These are phyloP conservation scores for Etheostoma spectabile DNA, from an alignment of 2,113 vertebrate genomes.

Conservation along the genomic window DNA sequence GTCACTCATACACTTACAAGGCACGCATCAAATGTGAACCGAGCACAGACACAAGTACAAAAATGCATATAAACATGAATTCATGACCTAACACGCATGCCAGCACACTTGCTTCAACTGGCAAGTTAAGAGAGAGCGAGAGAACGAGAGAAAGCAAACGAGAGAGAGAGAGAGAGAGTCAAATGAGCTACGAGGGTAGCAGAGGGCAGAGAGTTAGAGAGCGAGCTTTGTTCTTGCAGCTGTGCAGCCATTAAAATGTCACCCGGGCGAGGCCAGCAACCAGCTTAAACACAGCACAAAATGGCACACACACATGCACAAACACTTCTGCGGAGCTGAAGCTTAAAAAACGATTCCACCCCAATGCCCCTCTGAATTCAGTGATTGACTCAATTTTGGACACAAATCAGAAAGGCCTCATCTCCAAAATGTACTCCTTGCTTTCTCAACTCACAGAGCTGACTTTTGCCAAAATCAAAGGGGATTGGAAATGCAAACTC, in stretches of 20 bases:
- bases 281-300: neutral
- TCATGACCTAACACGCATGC: conserved; percentile 8
- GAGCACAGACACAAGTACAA: conserved; percentile 3
- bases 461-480: too few species aligned
- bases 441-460: too few species aligned
- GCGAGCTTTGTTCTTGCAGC: conserved; percentile 61
- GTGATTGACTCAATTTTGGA: too few species aligned
- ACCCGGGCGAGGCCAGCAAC: conserved; percentile 66
- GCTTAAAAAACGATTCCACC: too few species aligned
- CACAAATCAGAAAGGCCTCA: too few species aligned
- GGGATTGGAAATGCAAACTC: too few species aligned
- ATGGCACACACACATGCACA: conserved; percentile 23
- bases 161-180: neutral
- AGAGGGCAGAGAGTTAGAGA: conserved; percentile 57
- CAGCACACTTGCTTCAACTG: conserved; percentile 18
- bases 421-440: too few species aligned
- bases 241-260: conserved; percentile 77
- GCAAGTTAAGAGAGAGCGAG: conserved; percentile 5
- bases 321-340: conserved; percentile 48
- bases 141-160: conserved; percentile 18
- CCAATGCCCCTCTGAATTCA: too few species aligned
- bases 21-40: too few species aligned
- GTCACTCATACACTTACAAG: conserved; percentile 2
- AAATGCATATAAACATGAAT: conserved; percentile 41
- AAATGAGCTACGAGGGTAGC: conserved; percentile 63